Conservation (phyloP, 2,113 vertebrate species). For the Pardalotus punctatus region DNA sequence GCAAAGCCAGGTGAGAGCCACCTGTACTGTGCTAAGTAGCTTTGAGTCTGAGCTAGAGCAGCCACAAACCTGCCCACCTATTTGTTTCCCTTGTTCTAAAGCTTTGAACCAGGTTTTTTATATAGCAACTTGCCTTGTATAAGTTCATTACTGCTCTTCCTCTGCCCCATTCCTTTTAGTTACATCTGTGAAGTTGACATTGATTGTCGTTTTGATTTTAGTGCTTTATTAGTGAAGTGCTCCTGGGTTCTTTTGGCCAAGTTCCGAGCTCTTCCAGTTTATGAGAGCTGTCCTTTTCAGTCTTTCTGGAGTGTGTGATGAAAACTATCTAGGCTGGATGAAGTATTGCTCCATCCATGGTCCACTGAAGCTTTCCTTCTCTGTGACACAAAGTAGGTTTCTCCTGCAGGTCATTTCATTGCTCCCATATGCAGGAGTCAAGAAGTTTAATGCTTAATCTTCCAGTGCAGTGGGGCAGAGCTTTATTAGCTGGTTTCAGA, state of each 20-base stretch:
- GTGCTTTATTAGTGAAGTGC: background rate
- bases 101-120: background rate
- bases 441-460: background rate
- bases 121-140: background rate
- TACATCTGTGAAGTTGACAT: background rate
- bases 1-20: constrained; percentile 86
- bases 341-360: background rate
- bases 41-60: background rate
- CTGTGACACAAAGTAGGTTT: background rate
- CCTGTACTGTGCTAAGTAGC: background rate
- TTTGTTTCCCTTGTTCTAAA: background rate
- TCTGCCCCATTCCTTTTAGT: background rate
- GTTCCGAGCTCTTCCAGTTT: background rate
- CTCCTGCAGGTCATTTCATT: background rate
- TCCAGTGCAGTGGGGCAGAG: background rate
- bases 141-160: background rate
- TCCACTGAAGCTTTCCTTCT: background rate
- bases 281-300: background rate
- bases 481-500: background rate
- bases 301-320: background rate
- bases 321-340: background rate
- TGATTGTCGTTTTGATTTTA: background rate
- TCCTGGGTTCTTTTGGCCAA: background rate
- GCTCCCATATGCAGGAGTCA: background rate
- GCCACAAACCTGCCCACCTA: background rate